Evolutionary conservation across 2,113 vertebrate genomes (phyloP), one percentile per base, ranked within the genome.

Genomic region (Morone saxatilis): DNA sequence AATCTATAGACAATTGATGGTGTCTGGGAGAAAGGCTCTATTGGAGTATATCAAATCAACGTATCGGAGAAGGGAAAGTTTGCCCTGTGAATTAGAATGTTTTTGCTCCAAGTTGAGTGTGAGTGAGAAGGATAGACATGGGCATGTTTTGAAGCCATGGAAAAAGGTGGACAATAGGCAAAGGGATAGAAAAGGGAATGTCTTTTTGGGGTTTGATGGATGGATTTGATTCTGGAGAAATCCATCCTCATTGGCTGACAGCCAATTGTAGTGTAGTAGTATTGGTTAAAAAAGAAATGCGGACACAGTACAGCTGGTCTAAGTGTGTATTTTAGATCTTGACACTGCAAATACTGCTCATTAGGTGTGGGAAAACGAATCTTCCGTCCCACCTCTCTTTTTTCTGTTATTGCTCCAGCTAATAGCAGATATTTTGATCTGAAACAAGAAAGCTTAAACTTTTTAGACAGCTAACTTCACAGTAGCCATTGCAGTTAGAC

Each of bases 1-100:
- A 96, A 96, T 96, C 95, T 89, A 96, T 96, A 95, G 92, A 94
- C 95, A 95, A 95, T 96, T 96, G 95, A 96, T 95, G 95, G 92
- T 93, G 95, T 95, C 94, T 95, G 94, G 93, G 91, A 94, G 93
- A 95, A 94, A 94, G 93, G 94, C 93, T 94, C 93, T 95, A 94
- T 96, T 94, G 94, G 93, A 95, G 94, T 95, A 94, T 94, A 95
- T 95, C 94, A 96, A 95, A 95, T 95, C 94, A 94, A 92, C 91
- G 90, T 94, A 95, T 95, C 53, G 93, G 92, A 93, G 87, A 91
- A 86, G 89, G 87, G 86, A 93, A 93, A 94, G 94, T 94, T 95
- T 94, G 93, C 91, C 83, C 91, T 91, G 92, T 92, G 94, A 95
- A 95, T 94, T 95, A 94, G 93, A 92, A 90, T 92, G 92, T 92